Percentiles rank a stretch among this genome's conserved stretches.
Evolutionary conservation across 2,797 vertebrate genomes (phyloP).

Genomic region (Pyrocephalus nanus): DNA sequence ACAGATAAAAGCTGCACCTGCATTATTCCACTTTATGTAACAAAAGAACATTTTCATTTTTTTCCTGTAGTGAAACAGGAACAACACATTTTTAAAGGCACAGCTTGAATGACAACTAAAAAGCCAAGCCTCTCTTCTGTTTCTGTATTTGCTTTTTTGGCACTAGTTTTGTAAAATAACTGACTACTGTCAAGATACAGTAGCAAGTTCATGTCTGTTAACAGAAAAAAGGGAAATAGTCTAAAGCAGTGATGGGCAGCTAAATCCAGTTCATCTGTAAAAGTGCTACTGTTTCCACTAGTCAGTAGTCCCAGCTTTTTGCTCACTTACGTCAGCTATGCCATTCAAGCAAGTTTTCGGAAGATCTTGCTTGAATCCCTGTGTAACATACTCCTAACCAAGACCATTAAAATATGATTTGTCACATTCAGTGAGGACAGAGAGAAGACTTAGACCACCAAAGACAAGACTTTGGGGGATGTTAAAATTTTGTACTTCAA

Average conservation of each 20-base stretch:
- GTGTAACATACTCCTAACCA: not conserved
- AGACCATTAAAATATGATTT: not conserved
- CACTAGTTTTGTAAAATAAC: not conserved
- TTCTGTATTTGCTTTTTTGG: not conserved
- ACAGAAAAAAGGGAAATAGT: not conserved
- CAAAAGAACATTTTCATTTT: not conserved
- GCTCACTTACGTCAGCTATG: not conserved
- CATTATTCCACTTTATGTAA: not conserved
- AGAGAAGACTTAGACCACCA: not conserved
- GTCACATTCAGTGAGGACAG: not conserved
- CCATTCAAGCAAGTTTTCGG: not conserved
- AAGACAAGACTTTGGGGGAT: not conserved
- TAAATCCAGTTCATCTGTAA: not conserved
- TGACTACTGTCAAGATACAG: not conserved
- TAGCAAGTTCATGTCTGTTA: not conserved
- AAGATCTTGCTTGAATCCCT: not conserved
- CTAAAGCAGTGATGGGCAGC: not conserved
- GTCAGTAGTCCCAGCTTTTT: not conserved
- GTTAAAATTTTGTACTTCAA: not conserved
- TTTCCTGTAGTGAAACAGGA: not conserved
- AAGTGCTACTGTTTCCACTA: not conserved
- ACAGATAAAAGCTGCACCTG: not conserved
- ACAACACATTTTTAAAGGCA: not conserved
- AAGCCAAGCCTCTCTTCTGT: not conserved
- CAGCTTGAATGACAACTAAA: not conserved